phyloP scores from a whole-genome alignment of 1,140 invertebrate species.

The Sipha flava region DNA sequence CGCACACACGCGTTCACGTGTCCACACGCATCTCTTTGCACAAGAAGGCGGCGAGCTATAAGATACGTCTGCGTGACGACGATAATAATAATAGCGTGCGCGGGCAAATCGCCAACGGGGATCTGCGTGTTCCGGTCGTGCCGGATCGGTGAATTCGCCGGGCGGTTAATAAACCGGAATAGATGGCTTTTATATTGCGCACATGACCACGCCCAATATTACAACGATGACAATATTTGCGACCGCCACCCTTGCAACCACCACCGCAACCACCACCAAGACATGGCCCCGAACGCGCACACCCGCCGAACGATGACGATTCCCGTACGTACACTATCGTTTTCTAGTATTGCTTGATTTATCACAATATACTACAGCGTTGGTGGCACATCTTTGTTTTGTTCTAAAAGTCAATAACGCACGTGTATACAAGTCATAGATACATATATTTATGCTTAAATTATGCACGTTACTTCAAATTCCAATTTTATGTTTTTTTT shows the following conservation, averaged over 20 bases:
- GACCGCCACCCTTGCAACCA: not conserved
- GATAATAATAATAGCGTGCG: not conserved
- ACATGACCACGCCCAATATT: constrained; percentile 12
- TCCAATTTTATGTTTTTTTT: too few relatives aligned
- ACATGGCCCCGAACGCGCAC: not conserved
- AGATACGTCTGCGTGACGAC: not conserved
- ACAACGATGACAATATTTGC: constrained; percentile 5
- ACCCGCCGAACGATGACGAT: not conserved
- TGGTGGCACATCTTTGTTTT: too few relatives aligned
- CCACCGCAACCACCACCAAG: not conserved
- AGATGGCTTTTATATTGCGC: constrained; percentile 31
- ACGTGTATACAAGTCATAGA: too few relatives aligned
- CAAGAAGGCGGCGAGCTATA: too few relatives aligned
- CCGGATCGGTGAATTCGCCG: constrained; percentile 29
- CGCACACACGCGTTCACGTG: too few relatives aligned
- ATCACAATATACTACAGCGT: not conserved
- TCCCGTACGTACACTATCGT: not conserved
- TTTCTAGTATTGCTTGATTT: too few relatives aligned
- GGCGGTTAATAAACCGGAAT: constrained; percentile 33
- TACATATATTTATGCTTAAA: too few relatives aligned
- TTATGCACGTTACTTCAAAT: too few relatives aligned
- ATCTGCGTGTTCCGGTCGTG: constrained; percentile 29
- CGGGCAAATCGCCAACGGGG: constrained; percentile 20
- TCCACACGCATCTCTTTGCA: too few relatives aligned
- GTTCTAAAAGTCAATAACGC: too few relatives aligned